These are phyloP conservation scores for Smithornis capensis DNA, from an alignment of 2,113 vertebrate species.

Conservation along the genomic window DNA sequence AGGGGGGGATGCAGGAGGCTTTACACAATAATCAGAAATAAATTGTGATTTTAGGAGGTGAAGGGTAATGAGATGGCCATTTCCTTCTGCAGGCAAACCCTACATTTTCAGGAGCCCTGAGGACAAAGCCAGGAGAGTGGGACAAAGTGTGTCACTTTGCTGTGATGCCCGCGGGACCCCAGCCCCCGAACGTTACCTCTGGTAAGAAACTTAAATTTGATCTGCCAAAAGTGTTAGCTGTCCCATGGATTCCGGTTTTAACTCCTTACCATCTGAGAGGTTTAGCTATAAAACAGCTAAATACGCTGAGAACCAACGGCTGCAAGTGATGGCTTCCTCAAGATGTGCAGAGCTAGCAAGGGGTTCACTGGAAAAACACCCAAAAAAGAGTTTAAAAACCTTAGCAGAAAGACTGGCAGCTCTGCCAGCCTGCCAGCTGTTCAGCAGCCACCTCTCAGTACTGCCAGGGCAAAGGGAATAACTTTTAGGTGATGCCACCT, in stretches of 20 bases:
- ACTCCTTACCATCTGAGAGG: neutral
- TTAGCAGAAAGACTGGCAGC: neutral
- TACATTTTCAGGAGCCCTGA: conserved; percentile 83
- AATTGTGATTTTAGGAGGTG: neutral
- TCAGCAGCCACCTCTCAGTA: neutral
- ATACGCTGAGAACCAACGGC: fast-evolving
- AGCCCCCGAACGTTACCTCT: conserved; percentile 83
- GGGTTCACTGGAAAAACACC: neutral
- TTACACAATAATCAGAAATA: neutral
- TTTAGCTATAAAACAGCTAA: neutral
- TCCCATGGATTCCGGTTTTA: neutral
- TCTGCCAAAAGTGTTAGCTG: neutral
- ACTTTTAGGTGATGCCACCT: neutral
- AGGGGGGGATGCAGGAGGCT: neutral
- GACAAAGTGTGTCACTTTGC: conserved; percentile 88
- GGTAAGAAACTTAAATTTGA: conserved; percentile 70
- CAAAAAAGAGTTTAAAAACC: neutral
- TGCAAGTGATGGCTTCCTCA: neutral
- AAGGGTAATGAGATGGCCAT: neutral
- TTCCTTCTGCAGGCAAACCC: conserved; percentile 81
- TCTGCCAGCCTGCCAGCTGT: neutral
- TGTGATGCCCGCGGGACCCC: conserved; percentile 86
- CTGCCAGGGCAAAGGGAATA: neutral
- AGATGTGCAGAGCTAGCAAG: neutral
- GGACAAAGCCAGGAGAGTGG: conserved; percentile 82